These are phyloP conservation scores for Mycalesis mineus DNA, from an alignment of 2,888 invertebrate genomes.

Conservation along the genomic window DNA sequence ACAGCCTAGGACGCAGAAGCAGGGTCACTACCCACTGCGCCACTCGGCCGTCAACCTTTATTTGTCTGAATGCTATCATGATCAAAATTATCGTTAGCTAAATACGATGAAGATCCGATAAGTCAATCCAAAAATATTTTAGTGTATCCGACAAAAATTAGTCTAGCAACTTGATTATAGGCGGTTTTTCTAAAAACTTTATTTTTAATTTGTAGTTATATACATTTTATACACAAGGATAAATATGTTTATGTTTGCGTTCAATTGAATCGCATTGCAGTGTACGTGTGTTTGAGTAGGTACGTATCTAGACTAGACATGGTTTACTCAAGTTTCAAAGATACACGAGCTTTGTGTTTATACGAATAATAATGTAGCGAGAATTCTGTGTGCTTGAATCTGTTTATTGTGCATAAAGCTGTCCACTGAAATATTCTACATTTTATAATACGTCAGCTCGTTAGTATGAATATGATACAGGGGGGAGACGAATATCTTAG, in stretches of 20 bases:
- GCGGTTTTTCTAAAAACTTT: no score
- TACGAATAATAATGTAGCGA: background rate
- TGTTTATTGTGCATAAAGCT: background rate
- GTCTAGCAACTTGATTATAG: no score
- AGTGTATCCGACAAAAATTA: no score
- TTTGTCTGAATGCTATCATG: no score
- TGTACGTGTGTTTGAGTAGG: background rate
- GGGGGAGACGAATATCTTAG: no score
- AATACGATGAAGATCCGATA: no score
- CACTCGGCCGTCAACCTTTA: no score
- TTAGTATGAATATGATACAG: no score
- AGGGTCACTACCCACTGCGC: no score
- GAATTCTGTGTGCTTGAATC: background rate
- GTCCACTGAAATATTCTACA: background rate
- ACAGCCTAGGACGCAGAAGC: no score
- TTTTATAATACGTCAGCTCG: background rate
- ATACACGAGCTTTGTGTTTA: background rate
- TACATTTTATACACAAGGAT: background rate
- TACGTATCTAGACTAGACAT: background rate
- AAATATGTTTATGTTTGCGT: background rate
- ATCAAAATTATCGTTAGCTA: no score
- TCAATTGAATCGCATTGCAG: background rate
- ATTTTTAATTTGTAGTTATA: background rate
- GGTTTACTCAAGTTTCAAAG: background rate
- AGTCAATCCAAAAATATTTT: no score